Percentiles rank a stretch among this genome's conserved stretches.
Evolutionary conservation across 2,797 vertebrate species (phyloP).

Genomic region (Linurgus olivaceus): DNA sequence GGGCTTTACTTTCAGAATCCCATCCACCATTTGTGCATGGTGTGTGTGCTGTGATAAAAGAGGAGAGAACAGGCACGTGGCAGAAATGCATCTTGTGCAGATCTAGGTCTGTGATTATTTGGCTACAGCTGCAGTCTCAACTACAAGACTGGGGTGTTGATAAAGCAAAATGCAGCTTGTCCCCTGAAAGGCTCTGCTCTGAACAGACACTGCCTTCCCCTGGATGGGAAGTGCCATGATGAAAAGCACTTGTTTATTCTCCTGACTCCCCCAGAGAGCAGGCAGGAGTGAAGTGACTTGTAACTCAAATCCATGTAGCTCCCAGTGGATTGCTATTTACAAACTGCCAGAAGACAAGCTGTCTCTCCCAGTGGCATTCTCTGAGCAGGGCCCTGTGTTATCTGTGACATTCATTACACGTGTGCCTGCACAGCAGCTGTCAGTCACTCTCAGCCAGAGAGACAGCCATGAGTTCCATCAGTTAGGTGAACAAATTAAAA

Average conservation of each 20-base stretch:
- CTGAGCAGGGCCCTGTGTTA: neutral
- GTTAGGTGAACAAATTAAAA: neutral
- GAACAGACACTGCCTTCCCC: neutral
- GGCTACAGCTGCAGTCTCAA: neutral
- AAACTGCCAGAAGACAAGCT: conserved; percentile 35
- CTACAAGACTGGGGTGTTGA: neutral
- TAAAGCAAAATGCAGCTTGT: neutral
- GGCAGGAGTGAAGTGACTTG: conserved; percentile 5
- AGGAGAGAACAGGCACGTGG: neutral
- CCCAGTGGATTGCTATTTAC: conserved; percentile 35
- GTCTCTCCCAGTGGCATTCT: neutral
- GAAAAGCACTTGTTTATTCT: conserved; percentile 26
- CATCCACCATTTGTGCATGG: neutral
- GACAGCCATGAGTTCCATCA: neutral
- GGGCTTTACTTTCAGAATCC: neutral
- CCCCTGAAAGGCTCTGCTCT: neutral
- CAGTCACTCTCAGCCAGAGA: conserved; percentile 13
- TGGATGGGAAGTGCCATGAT: neutral
- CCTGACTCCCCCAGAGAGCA: neutral
- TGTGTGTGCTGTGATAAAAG: neutral
- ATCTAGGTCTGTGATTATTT: neutral
- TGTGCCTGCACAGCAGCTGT: conserved; percentile 7
- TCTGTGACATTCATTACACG: conserved; percentile 13
- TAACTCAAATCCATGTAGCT: neutral
- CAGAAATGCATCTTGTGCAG: neutral